Conservation (phyloP, 2,797 vertebrate genomes). For the Parauchenoglanis ngamensis region DNA sequence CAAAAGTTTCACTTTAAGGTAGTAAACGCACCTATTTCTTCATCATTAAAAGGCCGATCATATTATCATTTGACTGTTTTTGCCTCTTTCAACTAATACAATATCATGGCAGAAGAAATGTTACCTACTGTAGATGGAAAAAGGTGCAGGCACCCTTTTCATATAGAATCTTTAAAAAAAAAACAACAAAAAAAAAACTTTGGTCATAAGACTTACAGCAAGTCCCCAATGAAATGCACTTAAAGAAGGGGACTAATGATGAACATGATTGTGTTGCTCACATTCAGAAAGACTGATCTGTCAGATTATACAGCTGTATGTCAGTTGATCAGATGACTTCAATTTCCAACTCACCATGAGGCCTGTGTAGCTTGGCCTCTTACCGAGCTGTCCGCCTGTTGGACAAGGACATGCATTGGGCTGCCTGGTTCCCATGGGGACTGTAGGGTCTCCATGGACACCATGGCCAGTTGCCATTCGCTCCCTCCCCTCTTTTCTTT, state of each 20-base stretch:
- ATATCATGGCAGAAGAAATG: not conserved
- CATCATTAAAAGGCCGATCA: not conserved
- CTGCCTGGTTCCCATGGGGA: slow-evolving; percentile 60
- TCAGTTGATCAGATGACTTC: slow-evolving; percentile 10
- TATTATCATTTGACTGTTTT: not conserved
- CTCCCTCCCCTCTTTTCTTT: slow-evolving; percentile 13
- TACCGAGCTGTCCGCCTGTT: slow-evolving; percentile 31
- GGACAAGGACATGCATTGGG: slow-evolving; percentile 37
- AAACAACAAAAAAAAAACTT: not conserved
- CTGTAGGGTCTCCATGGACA: slow-evolving; percentile 59
- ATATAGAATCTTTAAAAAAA: not conserved
- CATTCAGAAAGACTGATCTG: not conserved
- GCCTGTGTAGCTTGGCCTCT: slow-evolving; percentile 24
- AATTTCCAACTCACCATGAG: slow-evolving; percentile 26
- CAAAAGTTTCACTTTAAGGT: not conserved
- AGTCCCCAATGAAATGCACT: too few species aligned
- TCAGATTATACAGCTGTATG: not conserved
- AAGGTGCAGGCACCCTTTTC: not conserved
- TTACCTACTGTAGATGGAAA: not conserved
- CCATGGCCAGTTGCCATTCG: slow-evolving; percentile 47
- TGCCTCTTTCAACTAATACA: not conserved
- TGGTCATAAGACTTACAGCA: not conserved
- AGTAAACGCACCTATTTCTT: not conserved
- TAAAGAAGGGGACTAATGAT: not conserved
- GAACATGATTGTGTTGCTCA: not conserved